phyloP scores from a whole-genome alignment of 2,888 invertebrate species.

The Trichopoda pennipes region DNA sequence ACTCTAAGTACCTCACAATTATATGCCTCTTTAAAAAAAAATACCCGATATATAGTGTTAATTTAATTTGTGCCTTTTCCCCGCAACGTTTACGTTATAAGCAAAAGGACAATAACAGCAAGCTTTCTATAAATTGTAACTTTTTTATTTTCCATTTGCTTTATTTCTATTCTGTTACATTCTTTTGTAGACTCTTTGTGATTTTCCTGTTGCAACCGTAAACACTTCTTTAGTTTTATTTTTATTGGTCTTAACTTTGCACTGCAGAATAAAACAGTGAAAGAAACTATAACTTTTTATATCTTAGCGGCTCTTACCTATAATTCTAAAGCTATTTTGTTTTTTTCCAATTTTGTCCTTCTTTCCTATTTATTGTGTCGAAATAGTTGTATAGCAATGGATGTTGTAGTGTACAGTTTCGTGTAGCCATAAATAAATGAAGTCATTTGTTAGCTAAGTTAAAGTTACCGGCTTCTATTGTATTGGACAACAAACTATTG shows the following conservation, averaged over 20 bases:
- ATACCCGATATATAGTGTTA: slow-evolving; percentile 48
- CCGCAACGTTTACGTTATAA: not conserved
- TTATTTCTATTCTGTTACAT: not conserved
- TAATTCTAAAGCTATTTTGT: slow-evolving; percentile 40
- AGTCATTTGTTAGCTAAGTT: slow-evolving; percentile 65
- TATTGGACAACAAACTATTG: slow-evolving; percentile 67
- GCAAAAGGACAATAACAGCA: no score
- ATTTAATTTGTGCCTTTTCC: slow-evolving; percentile 48
- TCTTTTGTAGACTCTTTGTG: slow-evolving; percentile 30
- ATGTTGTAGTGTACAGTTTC: slow-evolving; percentile 54
- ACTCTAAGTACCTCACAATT: no score
- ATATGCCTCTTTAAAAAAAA: no score
- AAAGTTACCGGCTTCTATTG: slow-evolving; percentile 61
- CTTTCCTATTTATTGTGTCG: not conserved
- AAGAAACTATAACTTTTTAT: slow-evolving; percentile 16
- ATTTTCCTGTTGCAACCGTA: slow-evolving; percentile 28
- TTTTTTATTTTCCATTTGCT: not conserved
- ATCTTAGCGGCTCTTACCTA: slow-evolving; percentile 24
- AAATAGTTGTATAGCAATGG: slow-evolving; percentile 19
- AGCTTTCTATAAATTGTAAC: slow-evolving; percentile 22
- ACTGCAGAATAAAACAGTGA: slow-evolving; percentile 17
- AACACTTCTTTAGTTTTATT: slow-evolving; percentile 20
- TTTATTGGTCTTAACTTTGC: not conserved
- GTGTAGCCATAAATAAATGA: slow-evolving; percentile 65
- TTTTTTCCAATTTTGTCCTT: slow-evolving; percentile 5